Evolutionary conservation across 2,888 invertebrate species (phyloP).

Genomic region (Ligdia adustata): DNA sequence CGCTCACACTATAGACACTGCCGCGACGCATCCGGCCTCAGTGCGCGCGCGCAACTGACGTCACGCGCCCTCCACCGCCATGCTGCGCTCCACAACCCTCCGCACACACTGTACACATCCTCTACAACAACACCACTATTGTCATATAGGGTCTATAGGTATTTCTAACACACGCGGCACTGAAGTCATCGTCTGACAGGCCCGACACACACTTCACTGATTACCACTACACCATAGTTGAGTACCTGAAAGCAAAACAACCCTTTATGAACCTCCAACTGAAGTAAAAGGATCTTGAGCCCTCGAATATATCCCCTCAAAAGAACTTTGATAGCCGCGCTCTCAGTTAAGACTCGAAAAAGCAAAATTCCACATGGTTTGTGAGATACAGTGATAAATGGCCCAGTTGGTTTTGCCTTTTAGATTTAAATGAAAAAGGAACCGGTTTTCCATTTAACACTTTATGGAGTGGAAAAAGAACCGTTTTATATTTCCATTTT

Average conservation of each 20-base stretch:
- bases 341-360: conserved; percentile 34
- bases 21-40: conserved; percentile 76
- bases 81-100: conserved; percentile 44
- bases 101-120: conserved; percentile 40
- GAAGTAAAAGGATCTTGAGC: conserved; percentile 5
- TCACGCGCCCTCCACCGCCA: conserved; percentile 62
- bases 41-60: conserved; percentile 45
- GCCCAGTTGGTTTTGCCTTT: conserved; percentile 41
- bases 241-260: conserved; percentile 26
- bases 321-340: conserved; percentile 22
- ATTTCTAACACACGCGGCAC: conserved; percentile 19
- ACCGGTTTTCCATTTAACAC: conserved; percentile 38
- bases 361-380: conserved; percentile 40
- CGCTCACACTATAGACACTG: conserved; percentile 79
- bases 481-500: conserved; percentile 36
- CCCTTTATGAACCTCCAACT: conserved; percentile 7
- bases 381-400: conserved; percentile 46
- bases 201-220: conserved; percentile 23
- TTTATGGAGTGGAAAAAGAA: conserved; percentile 43
- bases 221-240: conserved; percentile 23
- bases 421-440: conserved; percentile 47
- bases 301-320: conserved; percentile 14
- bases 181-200: conserved; percentile 22
- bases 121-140: conserved; percentile 31
- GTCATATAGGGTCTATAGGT: conserved; percentile 18